Conservation (phyloP, 1,140 invertebrate species). For the Drosophila punjabiensis region DNA sequence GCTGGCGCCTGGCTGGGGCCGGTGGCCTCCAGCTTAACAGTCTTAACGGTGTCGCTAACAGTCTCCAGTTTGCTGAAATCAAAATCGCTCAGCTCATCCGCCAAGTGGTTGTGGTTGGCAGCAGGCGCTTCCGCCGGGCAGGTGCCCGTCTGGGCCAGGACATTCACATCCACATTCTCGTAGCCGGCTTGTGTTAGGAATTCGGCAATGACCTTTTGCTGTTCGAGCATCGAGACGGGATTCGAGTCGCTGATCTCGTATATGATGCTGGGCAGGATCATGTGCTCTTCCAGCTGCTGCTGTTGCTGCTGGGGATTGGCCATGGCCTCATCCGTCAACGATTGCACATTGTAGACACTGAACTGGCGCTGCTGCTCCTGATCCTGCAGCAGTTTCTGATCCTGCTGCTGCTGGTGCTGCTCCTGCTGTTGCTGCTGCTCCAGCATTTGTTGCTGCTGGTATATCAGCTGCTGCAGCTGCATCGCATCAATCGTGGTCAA, state of each 20-base stretch:
- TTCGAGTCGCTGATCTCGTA: constrained; percentile 78
- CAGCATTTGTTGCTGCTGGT: constrained; percentile 76
- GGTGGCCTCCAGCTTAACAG: constrained; percentile 71
- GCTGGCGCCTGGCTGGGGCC: constrained; percentile 29
- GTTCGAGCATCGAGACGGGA: constrained; percentile 77
- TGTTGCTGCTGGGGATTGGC: constrained; percentile 22
- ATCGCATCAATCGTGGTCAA: constrained; percentile 73
- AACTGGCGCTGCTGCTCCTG: constrained; percentile 65
- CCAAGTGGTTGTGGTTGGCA: constrained; percentile 32
- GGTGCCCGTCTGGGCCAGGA: constrained; percentile 46
- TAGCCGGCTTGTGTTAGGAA: constrained; percentile 76
- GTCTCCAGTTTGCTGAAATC: constrained; percentile 78
- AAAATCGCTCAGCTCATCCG: constrained; percentile 66
- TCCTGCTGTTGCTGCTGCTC: constrained; percentile 66
- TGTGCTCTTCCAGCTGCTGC: constrained; percentile 57
- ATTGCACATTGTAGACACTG: constrained; percentile 76
- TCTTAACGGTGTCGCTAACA: constrained; percentile 74
- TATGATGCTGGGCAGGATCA: constrained; percentile 76
- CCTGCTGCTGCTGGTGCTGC: constrained; percentile 57
- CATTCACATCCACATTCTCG: constrained; percentile 69
- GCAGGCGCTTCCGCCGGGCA: background rate
- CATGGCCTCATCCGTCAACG: constrained; percentile 67
- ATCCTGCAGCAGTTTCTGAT: constrained; percentile 45
- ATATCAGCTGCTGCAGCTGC: constrained; percentile 75
- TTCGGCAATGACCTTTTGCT: constrained; percentile 76